Evolutionary conservation across 2,888 invertebrate genomes (phyloP), one percentile per base, ranked within the genome.

Genomic region (Tipula confusa): DNA sequence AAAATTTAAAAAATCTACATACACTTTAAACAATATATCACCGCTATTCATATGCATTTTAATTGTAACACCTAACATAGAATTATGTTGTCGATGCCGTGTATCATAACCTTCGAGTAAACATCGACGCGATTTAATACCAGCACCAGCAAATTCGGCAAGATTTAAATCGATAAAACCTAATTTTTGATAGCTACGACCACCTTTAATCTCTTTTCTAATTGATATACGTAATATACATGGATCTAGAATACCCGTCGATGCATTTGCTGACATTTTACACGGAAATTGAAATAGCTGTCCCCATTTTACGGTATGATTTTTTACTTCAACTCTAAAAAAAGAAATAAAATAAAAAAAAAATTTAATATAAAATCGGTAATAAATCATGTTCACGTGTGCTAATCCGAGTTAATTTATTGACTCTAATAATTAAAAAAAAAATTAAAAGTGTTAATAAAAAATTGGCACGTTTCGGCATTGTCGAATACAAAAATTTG

Each of bases 11-110:
- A 38, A 31, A 79, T 29, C 24, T 43, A 93, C 96, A 93, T 90
- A 98, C 98, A 97, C 97, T 95, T 98, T 98, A 89, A 99, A 99
- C 86, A 98, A 93, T 86, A 98, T 97, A 91, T 99, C 99, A 82
- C 98, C 98, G 82, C 96, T 95, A 86, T 97, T 93, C 94, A 98
- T 96, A 87, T 95, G 96, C 95, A 98, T 96, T 88, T 94, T 94
- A 87, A 98, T 95, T 86, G 95, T 93, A 87, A 98, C 94, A 87
- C 95, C 93, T 86, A 99, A 93, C 93, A 97, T 97, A 86, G 98
- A 98, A 91, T 99, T 99, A 91, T 99, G 98, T 90, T 97, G 97
- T 83, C 99, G 92, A 88, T 96, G 95, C 86, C 96, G 93, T 85
- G 94, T 93, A 90, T 98, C 97, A 91, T 99, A 99, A 18, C 98